A percentile compares a stretch with the other conserved stretches of the same genome.
Conservation (phyloP, 1,140 invertebrate species). For the Brachionus plicatilis region DNA sequence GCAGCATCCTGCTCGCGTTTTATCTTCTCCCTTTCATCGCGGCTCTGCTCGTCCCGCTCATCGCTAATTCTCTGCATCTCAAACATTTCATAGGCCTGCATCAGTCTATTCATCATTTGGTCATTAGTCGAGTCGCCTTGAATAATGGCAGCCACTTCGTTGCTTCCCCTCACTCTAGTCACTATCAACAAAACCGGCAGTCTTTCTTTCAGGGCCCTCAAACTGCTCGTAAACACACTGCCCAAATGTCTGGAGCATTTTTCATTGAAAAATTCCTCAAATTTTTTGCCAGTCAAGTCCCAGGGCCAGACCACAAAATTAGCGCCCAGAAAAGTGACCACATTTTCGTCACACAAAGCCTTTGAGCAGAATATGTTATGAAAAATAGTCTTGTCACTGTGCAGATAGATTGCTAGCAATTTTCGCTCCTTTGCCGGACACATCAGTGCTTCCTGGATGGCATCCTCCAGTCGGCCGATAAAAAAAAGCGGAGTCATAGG, state of each 20-base stretch:
- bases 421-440: constrained; percentile 59
- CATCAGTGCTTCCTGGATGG: constrained; percentile 6
- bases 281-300: constrained; percentile 74
- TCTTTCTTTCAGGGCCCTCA: not conserved
- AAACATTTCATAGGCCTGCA: constrained; percentile 39
- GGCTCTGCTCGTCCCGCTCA: constrained; percentile 60
- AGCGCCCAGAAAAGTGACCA: constrained; percentile 73
- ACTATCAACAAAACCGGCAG: constrained; percentile 19
- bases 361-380: constrained; percentile 94
- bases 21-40: constrained; percentile 76
- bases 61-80: constrained; percentile 30
- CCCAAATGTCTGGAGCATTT: constrained; percentile 15
- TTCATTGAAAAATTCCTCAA: not conserved
- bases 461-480: constrained; percentile 15
- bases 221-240: constrained; percentile 9
- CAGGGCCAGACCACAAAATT: constrained; percentile 90
- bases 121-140: constrained; percentile 25
- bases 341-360: constrained; percentile 77
- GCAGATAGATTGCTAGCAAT: constrained; percentile 82
- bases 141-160: constrained; percentile 35
- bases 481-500: constrained; percentile 31
- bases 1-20: constrained; percentile 88
- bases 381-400: constrained; percentile 84
- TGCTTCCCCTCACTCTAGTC: constrained; percentile 14
- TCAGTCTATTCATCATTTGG: constrained; percentile 24